phyloP scores from a whole-genome alignment of 1,140 invertebrate species.

The Drosophila santomea region DNA sequence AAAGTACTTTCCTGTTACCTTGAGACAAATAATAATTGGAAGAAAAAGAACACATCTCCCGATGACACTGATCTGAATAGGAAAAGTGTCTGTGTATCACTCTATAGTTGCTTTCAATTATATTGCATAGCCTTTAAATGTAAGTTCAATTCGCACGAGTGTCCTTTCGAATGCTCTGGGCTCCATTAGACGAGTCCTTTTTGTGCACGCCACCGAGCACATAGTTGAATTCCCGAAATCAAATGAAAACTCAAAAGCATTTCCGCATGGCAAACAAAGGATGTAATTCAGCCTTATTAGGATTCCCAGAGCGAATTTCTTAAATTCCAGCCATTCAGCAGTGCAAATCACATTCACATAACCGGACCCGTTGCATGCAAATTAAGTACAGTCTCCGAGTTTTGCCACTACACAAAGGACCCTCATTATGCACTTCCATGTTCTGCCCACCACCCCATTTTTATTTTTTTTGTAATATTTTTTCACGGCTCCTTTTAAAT shows the following conservation, averaged over 20 bases:
- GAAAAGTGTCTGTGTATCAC: too few species aligned
- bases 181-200: conserved; percentile 13
- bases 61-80: neutral
- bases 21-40: too few species aligned
- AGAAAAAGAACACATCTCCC: too few species aligned
- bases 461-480: conserved; percentile 28
- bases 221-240: neutral
- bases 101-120: neutral
- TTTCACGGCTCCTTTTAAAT: conserved; percentile 24
- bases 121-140: neutral
- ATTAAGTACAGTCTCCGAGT: conserved; percentile 69
- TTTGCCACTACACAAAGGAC: conserved; percentile 61
- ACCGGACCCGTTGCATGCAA: conserved; percentile 38
- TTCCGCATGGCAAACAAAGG: conserved; percentile 5
- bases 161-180: neutral
- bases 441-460: neutral
- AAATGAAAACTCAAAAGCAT: conserved; percentile 3
- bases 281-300: conserved; percentile 17
- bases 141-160: neutral
- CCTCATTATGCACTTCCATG: conserved; percentile 69
- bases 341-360: conserved; percentile 57
- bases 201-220: conserved; percentile 11
- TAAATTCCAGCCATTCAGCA: conserved; percentile 10
- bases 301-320: conserved; percentile 33
- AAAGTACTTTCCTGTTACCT: too few species aligned